Evolutionary conservation across 2,113 vertebrate species (phyloP).

Genomic region (Eurypyga helias): DNA sequence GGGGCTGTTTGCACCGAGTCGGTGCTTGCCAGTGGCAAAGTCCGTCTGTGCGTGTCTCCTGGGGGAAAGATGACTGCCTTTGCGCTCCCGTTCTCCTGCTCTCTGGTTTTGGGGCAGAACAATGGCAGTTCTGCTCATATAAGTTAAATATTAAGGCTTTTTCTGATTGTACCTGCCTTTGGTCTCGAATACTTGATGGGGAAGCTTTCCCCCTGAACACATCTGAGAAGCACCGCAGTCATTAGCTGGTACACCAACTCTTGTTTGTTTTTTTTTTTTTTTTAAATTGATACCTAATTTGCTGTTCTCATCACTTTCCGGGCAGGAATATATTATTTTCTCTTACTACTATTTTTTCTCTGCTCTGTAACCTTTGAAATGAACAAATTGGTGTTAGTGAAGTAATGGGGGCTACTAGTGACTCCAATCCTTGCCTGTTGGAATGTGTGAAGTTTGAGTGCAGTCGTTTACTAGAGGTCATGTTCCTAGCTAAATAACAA

Average conservation of each 20-base stretch:
- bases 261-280: too few relatives aligned
- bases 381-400: not conserved
- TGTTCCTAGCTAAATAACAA: not conserved
- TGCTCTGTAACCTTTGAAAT: not conserved
- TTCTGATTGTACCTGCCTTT: not conserved
- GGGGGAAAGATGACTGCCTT: accelerated
- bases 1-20: not conserved
- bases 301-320: not conserved
- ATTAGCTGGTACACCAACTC: not conserved
- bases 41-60: not conserved
- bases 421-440: not conserved
- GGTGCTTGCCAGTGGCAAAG: not conserved
- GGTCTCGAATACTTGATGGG: not conserved
- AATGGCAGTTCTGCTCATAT: not conserved
- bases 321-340: not conserved
- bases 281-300: not conserved
- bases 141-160: not conserved
- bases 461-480: not conserved
- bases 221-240: not conserved
- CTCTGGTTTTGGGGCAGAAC: not conserved
- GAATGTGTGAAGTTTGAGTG: not conserved
- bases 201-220: not conserved
- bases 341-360: not conserved
- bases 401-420: not conserved
- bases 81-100: not conserved